phyloP scores from a whole-genome alignment of 2,113 vertebrate species.

The Petrocephalus microphthalmus region DNA sequence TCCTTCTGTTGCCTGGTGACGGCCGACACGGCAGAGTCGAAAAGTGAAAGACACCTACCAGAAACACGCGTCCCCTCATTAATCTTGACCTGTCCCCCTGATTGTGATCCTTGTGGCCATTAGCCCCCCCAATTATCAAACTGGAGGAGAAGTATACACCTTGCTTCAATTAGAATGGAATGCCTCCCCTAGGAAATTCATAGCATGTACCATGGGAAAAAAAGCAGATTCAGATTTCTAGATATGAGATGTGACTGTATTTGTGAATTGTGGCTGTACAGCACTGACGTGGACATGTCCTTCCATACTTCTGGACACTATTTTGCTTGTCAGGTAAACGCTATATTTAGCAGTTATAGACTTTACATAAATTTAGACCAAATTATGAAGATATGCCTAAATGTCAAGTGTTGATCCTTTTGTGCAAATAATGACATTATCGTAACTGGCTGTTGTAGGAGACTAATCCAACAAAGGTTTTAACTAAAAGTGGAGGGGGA shows the following conservation, averaged over 20 bases:
- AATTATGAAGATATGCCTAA: not conserved
- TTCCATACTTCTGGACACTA: not conserved
- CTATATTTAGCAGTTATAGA: not conserved
- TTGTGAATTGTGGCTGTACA: not conserved
- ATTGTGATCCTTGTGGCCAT: not conserved
- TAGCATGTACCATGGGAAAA: not conserved
- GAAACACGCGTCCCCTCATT: not conserved
- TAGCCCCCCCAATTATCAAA: not conserved
- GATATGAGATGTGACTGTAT: not conserved
- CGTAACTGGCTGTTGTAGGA: not conserved
- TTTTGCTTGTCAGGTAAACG: not conserved
- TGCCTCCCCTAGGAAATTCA: not conserved
- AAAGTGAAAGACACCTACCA: not conserved
- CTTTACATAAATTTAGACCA: not conserved
- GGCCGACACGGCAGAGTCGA: not conserved
- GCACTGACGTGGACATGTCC: too few species aligned
- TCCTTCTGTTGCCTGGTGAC: not conserved
- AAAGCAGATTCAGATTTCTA: not conserved
- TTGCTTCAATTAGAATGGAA: conserved; percentile 15
- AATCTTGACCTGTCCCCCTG: not conserved
- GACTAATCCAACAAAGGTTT: not conserved
- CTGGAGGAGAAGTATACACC: not conserved
- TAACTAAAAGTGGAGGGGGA: not conserved
- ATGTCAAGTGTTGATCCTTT: not conserved
- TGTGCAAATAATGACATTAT: not conserved